These are phyloP conservation scores for Scomberomorus guttatus DNA, from an alignment of 2,797 vertebrate species.

Conservation along the genomic window DNA sequence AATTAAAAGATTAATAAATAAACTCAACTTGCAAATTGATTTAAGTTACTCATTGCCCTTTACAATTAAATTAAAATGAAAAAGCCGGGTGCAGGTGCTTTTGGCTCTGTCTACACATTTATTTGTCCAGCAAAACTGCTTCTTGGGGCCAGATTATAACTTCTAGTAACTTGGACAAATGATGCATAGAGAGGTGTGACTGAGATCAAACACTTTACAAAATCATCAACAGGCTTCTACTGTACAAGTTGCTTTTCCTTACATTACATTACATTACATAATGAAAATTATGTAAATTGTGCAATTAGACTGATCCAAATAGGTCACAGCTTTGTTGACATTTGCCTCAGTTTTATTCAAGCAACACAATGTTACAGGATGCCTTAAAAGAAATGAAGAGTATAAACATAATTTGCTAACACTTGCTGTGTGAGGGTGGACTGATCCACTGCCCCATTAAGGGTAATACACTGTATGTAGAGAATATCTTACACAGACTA, in stretches of 20 bases:
- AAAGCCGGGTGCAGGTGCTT: background rate
- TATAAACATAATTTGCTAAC: conserved; percentile 8
- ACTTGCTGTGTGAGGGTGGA: background rate
- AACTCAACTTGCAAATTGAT: too few species aligned
- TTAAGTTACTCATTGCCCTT: background rate
- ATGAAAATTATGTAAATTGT: conserved; percentile 1
- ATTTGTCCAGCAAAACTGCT: background rate
- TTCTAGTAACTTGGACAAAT: background rate
- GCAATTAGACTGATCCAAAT: background rate
- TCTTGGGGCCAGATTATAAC: background rate
- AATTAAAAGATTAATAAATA: too few species aligned
- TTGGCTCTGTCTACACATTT: background rate
- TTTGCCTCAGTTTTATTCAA: conserved; percentile 4
- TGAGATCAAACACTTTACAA: conserved; percentile 8
- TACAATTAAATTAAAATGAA: background rate
- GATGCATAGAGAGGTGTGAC: background rate
- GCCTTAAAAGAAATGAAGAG: background rate
- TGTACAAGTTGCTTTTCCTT: background rate
- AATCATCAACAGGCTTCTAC: background rate
- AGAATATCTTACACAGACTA: background rate
- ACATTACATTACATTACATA: background rate
- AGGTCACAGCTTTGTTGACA: background rate
- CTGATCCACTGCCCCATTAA: background rate
- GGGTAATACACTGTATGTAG: background rate
- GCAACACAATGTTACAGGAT: background rate